Evolutionary conservation across 1,140 invertebrate species (phyloP), one percentile per base, ranked within the genome.

Genomic region (Cataglyphis hispanica): DNA sequence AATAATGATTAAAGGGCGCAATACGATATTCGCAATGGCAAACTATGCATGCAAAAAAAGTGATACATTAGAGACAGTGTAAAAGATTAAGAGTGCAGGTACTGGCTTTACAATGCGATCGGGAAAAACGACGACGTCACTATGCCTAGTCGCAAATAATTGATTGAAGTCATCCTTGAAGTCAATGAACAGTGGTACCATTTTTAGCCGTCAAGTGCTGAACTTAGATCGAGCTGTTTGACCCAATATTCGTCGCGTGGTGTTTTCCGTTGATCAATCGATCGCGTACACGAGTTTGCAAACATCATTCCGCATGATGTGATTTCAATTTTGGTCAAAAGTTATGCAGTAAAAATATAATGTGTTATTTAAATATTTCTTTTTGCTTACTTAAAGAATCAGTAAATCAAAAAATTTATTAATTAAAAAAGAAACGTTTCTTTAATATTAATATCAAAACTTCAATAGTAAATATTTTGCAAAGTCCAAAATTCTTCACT

Each of bases 81-180:
- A 34, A 83, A 81, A 53, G 66, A 72, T 70, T 61, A 72, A 81
- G 27, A 78, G 27, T 67, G 61, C 61, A 67, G 61, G 61, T 77
- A 77, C 43, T 13, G 31, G 27, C 64, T 58, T 70, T 81, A 40
- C 34, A 43, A 40, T 10, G 16, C 50, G 77, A 19, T 34, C 63
- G 43, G 31, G 13, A 69, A 50, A 69, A 37, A 70, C 40, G 40
- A 77, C 40, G 43, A 66, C 50, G 31, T 64, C 40, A 50, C 77
- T 81, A 72, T 7, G 78, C 53, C 66, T 72, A 58, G 66, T 81
- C 19, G 66, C 78, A 58, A 81, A 81, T 81, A 81, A 81, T 81
- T 81, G 66, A 81, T 81, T 58, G 34, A 72, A 81, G 66, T 60
- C 66, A 72, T 58, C 66, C 78, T 72, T 72, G 66, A 72, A 81